phyloP scores from a whole-genome alignment of 2,888 invertebrate species.

The Rhimphoctona megacephalus region DNA sequence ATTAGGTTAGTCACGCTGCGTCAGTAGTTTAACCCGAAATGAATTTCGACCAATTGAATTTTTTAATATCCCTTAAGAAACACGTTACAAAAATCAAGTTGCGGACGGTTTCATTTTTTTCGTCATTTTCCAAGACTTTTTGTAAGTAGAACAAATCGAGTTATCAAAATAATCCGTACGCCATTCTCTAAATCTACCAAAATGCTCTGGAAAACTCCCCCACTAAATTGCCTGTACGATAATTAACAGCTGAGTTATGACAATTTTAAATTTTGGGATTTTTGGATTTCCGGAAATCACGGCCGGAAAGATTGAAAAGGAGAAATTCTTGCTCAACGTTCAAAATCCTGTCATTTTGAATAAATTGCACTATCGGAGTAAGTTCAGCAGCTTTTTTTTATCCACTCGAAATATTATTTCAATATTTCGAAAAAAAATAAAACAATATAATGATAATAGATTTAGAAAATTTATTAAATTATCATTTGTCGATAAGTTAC shows the following conservation, averaged over 20 bases:
- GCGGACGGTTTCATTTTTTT: neutral
- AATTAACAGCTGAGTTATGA: too few species aligned
- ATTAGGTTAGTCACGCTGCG: neutral
- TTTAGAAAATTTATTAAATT: neutral
- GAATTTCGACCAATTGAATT: neutral
- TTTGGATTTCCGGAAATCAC: too few species aligned
- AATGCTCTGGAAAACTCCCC: too few species aligned
- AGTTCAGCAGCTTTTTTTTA: too few species aligned
- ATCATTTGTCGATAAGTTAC: slow-evolving; percentile 1
- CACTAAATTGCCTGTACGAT: neutral
- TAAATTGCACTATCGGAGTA: too few species aligned
- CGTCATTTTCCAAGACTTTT: too few species aligned
- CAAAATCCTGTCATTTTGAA: neutral
- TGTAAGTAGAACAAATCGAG: too few species aligned
- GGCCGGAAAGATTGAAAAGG: too few species aligned
- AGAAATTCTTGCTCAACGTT: neutral
- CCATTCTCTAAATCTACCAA: too few species aligned
- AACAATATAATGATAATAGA: neutral
- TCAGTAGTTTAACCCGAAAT: neutral
- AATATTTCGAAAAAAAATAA: neutral
- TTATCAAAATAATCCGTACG: too few species aligned
- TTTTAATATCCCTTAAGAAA: neutral
- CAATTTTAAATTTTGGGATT: neutral
- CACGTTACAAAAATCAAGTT: neutral
- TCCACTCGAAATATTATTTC: too few species aligned